Evolutionary conservation across 2,888 invertebrate genomes (phyloP).

Genomic region (Andrena camellia): DNA sequence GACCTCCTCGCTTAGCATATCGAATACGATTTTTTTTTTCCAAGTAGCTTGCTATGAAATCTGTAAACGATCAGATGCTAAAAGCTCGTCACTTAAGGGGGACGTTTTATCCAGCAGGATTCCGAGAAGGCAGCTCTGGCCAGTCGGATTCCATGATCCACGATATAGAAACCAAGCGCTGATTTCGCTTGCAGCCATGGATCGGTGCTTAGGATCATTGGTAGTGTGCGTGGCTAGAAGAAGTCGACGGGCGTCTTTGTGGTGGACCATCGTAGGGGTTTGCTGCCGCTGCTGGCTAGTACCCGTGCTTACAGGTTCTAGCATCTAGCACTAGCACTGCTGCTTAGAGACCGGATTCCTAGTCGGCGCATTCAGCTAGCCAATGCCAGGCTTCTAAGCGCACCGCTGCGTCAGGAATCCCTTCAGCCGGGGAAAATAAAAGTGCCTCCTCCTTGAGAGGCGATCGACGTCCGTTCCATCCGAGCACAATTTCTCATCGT

Average conservation of each 20-base stretch:
- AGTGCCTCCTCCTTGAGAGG: constrained; percentile 56
- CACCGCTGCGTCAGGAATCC: constrained; percentile 62
- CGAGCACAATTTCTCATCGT: constrained; percentile 47
- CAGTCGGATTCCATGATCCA: constrained; percentile 47
- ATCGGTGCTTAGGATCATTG: constrained; percentile 49
- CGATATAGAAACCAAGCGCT: constrained; percentile 42
- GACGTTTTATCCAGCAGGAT: not conserved
- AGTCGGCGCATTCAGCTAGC: constrained; percentile 62
- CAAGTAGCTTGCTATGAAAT: no score
- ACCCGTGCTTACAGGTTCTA: constrained; percentile 56
- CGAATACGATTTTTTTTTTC: no score
- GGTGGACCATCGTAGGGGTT: constrained; percentile 61
- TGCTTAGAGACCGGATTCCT: constrained; percentile 73
- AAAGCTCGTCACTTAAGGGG: no score
- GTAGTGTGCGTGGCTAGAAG: constrained; percentile 27
- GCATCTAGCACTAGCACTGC: constrained; percentile 58
- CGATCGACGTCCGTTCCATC: constrained; percentile 54
- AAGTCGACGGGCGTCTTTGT: constrained; percentile 40
- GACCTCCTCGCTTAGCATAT: no score
- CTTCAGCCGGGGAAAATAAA: constrained; percentile 60
- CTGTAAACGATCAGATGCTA: no score
- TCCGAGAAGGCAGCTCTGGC: constrained; percentile 16
- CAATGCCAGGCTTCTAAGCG: constrained; percentile 58
- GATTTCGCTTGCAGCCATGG: constrained; percentile 46
- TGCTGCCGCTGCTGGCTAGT: constrained; percentile 31